Conservation (phyloP, 2,888 invertebrate genomes). For the Pherbina coryleti region DNA sequence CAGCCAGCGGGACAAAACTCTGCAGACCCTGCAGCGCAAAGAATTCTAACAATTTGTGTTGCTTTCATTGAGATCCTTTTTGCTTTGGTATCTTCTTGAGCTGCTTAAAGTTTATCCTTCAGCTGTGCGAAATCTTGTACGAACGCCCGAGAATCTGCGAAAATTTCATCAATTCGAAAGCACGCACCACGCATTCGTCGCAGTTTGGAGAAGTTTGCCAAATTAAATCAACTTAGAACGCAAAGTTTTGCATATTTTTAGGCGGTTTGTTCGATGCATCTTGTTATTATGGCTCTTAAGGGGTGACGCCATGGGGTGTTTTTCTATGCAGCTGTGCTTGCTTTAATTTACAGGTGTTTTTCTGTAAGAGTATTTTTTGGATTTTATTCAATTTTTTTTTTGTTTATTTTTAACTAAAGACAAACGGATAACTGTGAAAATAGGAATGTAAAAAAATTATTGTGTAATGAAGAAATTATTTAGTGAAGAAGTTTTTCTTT, state of each 20-base stretch:
- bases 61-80: background rate
- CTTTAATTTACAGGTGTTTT: too few relatives aligned
- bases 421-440: too few relatives aligned
- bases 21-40: background rate
- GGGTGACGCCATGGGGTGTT: too few relatives aligned
- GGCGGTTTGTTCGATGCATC: background rate
- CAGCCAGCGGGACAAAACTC: background rate
- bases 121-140: background rate
- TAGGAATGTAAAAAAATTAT: too few relatives aligned
- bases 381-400: too few relatives aligned
- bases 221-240: conserved; percentile 20
- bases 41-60: background rate
- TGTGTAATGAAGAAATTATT: too few relatives aligned
- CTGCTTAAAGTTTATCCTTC: background rate
- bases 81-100: background rate
- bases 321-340: too few relatives aligned
- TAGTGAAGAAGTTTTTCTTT: too few relatives aligned
- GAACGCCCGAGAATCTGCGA: background rate
- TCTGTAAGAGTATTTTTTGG: too few relatives aligned
- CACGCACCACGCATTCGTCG: background rate
- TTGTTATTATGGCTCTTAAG: too few relatives aligned
- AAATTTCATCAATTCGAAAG: background rate
- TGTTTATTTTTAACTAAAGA: too few relatives aligned
- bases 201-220: background rate
- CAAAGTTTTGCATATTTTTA: conserved; percentile 16